A percentile compares a stretch with the other conserved stretches of the same genome.
These are phyloP conservation scores for Crocidura indochinensis DNA, from an alignment of 2,797 vertebrate genomes.

Conservation along the genomic window DNA sequence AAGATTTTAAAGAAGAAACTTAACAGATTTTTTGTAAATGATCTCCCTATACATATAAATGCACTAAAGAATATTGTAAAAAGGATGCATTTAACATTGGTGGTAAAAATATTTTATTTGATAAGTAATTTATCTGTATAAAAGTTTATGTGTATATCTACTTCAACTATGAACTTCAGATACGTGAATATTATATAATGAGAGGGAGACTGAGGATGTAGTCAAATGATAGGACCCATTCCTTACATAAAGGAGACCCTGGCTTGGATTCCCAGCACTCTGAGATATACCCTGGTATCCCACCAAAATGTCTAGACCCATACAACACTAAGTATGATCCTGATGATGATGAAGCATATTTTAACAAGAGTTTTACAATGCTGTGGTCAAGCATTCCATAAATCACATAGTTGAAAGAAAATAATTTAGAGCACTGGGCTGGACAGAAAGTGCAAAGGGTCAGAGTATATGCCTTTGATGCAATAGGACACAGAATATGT, in stretches of 20 bases:
- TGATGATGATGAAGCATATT: not conserved
- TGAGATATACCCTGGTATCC: too few relatives aligned
- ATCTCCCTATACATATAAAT: not conserved
- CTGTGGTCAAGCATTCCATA: not conserved
- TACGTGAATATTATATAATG: too few relatives aligned
- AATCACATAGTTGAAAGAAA: not conserved
- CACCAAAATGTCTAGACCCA: too few relatives aligned
- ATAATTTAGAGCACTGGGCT: too few relatives aligned
- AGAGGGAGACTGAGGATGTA: too few relatives aligned
- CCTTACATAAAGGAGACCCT: too few relatives aligned
- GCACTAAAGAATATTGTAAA: not conserved
- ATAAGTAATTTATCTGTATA: slow-evolving; percentile 44
- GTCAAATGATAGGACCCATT: too few relatives aligned
- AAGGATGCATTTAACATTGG: not conserved
- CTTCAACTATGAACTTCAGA: not conserved
- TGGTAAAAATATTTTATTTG: not conserved
- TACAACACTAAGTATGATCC: not conserved
- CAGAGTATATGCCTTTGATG: too few relatives aligned
- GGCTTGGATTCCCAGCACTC: too few relatives aligned
- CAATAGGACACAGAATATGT: too few relatives aligned
- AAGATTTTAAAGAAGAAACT: not conserved
- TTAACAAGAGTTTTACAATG: not conserved
- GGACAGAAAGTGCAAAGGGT: too few relatives aligned
- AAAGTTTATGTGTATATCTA: slow-evolving; percentile 36
- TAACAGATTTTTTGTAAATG: not conserved